Conservation (phyloP, 2,888 invertebrate species). For the Lampropteryx suffumata region DNA sequence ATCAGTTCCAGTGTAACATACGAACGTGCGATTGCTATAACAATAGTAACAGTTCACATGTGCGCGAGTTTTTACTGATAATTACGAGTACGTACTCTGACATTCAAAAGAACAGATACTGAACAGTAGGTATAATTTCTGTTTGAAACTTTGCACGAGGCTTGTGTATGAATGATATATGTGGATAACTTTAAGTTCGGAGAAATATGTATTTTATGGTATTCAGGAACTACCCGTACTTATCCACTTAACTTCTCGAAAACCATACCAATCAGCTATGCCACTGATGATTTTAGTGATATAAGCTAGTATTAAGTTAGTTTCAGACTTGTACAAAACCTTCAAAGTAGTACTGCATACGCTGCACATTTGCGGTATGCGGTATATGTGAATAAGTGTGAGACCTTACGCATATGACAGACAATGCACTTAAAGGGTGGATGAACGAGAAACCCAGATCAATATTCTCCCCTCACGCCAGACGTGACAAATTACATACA, state of each 20-base stretch:
- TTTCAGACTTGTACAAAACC: no score
- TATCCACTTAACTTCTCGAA: no score
- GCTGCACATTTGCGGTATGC: no score
- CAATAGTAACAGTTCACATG: constrained; percentile 23
- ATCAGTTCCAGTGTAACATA: constrained; percentile 8
- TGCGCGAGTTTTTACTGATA: constrained; percentile 13
- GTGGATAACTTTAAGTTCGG: no score
- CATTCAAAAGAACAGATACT: constrained; percentile 10
- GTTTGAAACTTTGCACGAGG: constrained; percentile 10
- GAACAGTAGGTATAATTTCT: neutral
- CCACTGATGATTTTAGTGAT: no score
- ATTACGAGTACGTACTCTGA: constrained; percentile 1
- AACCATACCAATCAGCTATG: no score
- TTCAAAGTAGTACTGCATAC: no score
- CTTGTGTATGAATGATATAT: neutral
- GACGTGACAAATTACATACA: constrained; percentile 1
- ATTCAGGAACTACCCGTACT: no score
- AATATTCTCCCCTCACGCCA: constrained; percentile 19
- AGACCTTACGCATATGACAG: no score
- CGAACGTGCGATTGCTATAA: constrained; percentile 7
- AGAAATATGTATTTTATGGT: no score
- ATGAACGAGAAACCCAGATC: constrained; percentile 20
- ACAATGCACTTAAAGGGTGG: constrained; percentile 15
- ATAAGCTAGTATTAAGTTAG: no score
- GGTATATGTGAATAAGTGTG: no score